A percentile compares a stretch with the other conserved stretches of the same genome.
Evolutionary conservation across 2,888 invertebrate genomes (phyloP).

Genomic region (Catocala fraxini): DNA sequence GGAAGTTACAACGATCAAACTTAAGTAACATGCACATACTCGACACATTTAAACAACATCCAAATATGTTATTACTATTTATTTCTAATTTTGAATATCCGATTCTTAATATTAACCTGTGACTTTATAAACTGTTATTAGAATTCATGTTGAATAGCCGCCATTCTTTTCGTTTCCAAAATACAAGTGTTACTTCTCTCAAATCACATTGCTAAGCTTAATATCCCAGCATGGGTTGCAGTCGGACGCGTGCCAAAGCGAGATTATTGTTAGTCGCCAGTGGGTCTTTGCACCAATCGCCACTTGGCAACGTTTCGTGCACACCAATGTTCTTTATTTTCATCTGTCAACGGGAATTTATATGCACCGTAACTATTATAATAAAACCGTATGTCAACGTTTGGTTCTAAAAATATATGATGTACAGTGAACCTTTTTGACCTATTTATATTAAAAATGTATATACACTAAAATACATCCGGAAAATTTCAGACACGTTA

Average conservation of each 20-base stretch:
- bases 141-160: background rate
- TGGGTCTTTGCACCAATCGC: constrained; percentile 48
- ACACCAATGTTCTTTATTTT: constrained; percentile 47
- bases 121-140: too few relatives aligned
- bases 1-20: too few relatives aligned
- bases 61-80: too few relatives aligned
- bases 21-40: too few relatives aligned
- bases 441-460: background rate
- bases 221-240: constrained; percentile 39
- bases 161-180: constrained; percentile 1
- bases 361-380: constrained; percentile 23
- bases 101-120: too few relatives aligned
- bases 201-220: constrained; percentile 36
- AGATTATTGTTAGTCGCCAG: constrained; percentile 57
- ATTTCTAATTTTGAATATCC: too few relatives aligned
- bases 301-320: constrained; percentile 50
- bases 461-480: background rate
- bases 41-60: too few relatives aligned
- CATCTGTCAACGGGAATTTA: constrained; percentile 47
- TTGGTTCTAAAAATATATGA: too few relatives aligned
- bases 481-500: background rate
- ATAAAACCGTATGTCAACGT: constrained; percentile 4
- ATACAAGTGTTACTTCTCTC: constrained; percentile 12
- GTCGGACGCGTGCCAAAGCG: constrained; percentile 54
- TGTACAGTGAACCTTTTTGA: background rate